phyloP scores from a whole-genome alignment of 1,140 invertebrate species.

The Tenebrio molitor region DNA sequence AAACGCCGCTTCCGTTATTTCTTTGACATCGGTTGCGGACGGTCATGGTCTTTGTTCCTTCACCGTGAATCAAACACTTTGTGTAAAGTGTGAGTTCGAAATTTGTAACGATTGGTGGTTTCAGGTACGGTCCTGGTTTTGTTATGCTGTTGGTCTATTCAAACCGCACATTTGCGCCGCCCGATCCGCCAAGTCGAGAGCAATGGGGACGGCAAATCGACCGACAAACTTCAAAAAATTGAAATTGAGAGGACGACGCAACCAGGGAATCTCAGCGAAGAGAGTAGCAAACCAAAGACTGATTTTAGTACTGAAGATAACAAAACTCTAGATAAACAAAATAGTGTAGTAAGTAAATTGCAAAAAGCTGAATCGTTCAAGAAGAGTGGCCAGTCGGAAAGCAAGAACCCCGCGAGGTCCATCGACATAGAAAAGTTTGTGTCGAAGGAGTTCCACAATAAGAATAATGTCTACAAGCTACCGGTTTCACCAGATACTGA shows the following conservation, averaged over 20 bases:
- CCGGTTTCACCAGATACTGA: conserved; percentile 52
- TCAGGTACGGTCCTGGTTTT: conserved; percentile 25
- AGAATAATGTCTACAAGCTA: conserved; percentile 60
- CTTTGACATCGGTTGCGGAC: neutral
- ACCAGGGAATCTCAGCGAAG: conserved; percentile 11
- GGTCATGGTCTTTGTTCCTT: neutral
- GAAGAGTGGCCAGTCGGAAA: conserved; percentile 13
- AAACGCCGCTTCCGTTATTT: conserved; percentile 22
- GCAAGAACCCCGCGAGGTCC: conserved; percentile 54
- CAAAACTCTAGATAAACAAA: conserved; percentile 46
- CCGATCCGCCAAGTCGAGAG: neutral
- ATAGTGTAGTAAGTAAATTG: conserved; percentile 45
- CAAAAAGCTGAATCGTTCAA: conserved; percentile 35
- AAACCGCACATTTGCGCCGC: neutral
- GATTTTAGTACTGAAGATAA: conserved; percentile 44
- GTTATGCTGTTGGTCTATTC: conserved; percentile 11
- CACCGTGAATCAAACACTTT: neutral
- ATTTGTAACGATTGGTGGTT: neutral
- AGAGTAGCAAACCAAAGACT: conserved; percentile 40
- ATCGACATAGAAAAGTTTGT: conserved; percentile 60
- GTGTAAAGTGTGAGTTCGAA: neutral
- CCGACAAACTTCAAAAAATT: conserved; percentile 4
- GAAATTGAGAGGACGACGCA: neutral
- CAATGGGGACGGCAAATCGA: neutral
- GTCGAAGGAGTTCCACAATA: conserved; percentile 59